Conservation (phyloP, 1,140 invertebrate species). For the Anoplophora glabripennis region DNA sequence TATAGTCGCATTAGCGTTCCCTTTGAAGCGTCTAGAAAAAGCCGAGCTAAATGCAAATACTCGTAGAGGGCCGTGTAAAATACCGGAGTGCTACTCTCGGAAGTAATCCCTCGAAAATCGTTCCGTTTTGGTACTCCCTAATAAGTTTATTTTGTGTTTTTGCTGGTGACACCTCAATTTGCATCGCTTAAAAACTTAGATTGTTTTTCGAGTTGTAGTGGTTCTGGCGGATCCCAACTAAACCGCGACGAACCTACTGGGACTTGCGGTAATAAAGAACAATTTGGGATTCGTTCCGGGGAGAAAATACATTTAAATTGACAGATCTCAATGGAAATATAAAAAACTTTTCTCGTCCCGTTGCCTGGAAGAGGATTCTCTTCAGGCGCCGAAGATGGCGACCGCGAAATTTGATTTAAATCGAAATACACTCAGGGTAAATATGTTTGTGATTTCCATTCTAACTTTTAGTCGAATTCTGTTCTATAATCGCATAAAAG, state of each 20-base stretch:
- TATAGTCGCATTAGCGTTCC: too few relatives aligned
- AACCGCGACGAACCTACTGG: neutral
- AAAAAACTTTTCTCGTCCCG: neutral
- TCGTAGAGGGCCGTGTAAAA: too few relatives aligned
- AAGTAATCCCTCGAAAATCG: too few relatives aligned
- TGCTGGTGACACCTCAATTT: slow-evolving; percentile 5
- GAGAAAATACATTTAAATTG: neutral
- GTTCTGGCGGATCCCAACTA: neutral
- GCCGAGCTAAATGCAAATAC: too few relatives aligned
- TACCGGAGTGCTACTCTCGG: too few relatives aligned
- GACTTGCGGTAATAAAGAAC: slow-evolving; percentile 7
- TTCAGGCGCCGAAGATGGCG: neutral
- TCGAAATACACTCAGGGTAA: slow-evolving; percentile 7
- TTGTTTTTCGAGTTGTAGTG: neutral
- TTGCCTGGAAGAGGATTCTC: neutral
- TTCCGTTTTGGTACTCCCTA: neutral
- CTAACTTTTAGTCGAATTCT: slow-evolving; percentile 7
- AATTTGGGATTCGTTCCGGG: neutral
- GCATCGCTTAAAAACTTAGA: slow-evolving; percentile 12
- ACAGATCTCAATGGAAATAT: slow-evolving; percentile 15
- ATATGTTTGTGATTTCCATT: slow-evolving; percentile 12
- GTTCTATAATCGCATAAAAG: slow-evolving; percentile 4
- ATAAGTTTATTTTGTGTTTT: neutral
- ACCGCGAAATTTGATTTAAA: slow-evolving; percentile 10
- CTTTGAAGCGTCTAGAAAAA: too few relatives aligned